Evolutionary conservation across 2,113 vertebrate species (phyloP), one percentile per base, ranked within the genome.

Genomic region (Cervus canadensis): DNA sequence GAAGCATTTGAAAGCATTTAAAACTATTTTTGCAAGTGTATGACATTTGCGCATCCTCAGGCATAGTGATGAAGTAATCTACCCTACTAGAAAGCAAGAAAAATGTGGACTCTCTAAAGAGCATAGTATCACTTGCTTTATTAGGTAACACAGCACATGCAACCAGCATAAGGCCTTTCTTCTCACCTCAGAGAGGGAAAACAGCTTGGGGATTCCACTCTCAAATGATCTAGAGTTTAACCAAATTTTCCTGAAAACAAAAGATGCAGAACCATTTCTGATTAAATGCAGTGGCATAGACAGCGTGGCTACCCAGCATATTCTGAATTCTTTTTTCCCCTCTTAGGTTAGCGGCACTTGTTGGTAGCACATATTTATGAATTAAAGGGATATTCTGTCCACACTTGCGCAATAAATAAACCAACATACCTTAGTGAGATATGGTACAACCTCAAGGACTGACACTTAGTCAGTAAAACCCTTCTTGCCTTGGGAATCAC

Each of bases 11-110:
- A 95, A 97, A 62, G 71, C 91, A 85, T 64, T 86, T 86, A 81
- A 97, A 97, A 91, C 90, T 93, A 16, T 94, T 97, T 97, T 97
- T 93, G 94, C 74, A 94, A 89, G 52, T 82, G 87, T 82, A 59
- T 50, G 76, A 43, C 45, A 60, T 60, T 86, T 59, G 43, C 56
- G 4, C 25, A 64, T 89, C 83, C 64, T 52, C 52, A 15, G 94
- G 64, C 79, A 67, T 83, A 78, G 64, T 96, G 93, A 97, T 92
- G 92, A 94, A 96, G 71, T 74, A 90, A 81, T 91, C 74, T 59
- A 25, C 56, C 33, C 79, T 84, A 15, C 45, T 76, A 52, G 81
- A 82, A 86, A 88, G 33, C 36, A 60, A 43, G 28, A 74, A 67
- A 87, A 87, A 45, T 25, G 2, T 52, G 67, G 26, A 74, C 62